Base-by-base conservation (phyloP, 2,888 invertebrate species). In the Vesta saturnalis region DNA sequence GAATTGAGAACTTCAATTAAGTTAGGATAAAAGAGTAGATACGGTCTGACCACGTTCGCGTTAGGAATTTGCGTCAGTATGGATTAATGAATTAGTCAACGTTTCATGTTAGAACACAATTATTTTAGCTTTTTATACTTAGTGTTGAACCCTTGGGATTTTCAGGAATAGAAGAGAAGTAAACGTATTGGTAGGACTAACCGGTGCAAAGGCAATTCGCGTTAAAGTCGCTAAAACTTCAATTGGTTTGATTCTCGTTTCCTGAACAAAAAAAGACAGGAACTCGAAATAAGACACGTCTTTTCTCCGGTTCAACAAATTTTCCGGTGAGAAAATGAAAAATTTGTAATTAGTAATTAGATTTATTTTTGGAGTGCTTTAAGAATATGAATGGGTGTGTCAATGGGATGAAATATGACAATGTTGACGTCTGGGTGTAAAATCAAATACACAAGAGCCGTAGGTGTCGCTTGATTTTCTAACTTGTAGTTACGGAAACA, bases 1-100 rank as follows among this genome's bases (percentile, higher is more conserved):
- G 65, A 65, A 65, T 65, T 47, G 65, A 65, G 60, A 65, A 65
- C 65, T 65, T 59, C 65, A 65, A 65, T 65, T 65, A 65, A 65
- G 46, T 65, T 60, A 46, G 65, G 56, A 65, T 65, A 65, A 65
- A 60, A 60, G 65, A 60, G 54, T 59, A 18, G 58, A 64, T 64
- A 16, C 22, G 52, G 22, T 16, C 54, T 47, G 64, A 59, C 64
- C 59, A 54, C 59, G 22, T 58, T 65, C 65, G 60, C 23, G 59
- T 35, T 43, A 59, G 65, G 49, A 65, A 65, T 65, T 60, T 56
- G 55, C 65, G 65, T 65, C 65, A 60, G 23, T 46, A 47, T 23
- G 60, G 39, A 65, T 65, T 65, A 65, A 60, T 65, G 60, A 60
- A 65, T 65, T 65, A 60, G 60, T 23, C 52, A 59, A 59, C 47